Evolutionary conservation across 2,797 vertebrate genomes (phyloP), one percentile per base, ranked within the genome.

Genomic region (Sebastes vulpes): DNA sequence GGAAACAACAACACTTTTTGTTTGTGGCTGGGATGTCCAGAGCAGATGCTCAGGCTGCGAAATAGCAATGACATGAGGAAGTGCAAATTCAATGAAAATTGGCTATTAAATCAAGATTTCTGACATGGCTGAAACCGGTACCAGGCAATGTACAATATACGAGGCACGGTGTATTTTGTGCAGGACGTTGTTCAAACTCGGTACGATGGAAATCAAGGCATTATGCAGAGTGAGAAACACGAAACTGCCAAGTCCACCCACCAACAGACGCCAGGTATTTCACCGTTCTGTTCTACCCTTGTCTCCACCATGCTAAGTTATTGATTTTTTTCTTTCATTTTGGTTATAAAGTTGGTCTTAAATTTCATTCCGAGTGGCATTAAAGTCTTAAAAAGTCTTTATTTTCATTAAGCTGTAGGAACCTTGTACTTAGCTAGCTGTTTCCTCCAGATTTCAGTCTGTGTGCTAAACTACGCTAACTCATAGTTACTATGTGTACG

Each of bases 1-100:
- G 38, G 38, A 42, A 42, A 42, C 38, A 42, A 16, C 38, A 38
- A 42, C 38, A 14, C 38, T 14, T 42, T 56, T 25, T 25, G 9
- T 54, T 20, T 50, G 50, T 16, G 38, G 12, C 5, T 16, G 50
- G 20, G 52, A 25, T 54, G 53, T 25, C 0, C 6, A 54, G 53
- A 54, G 23, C 53, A 54, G 53, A 54, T 21, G 53, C 23, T 21
- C 50, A 3, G 50, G 10, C 20, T 46, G 38, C 38, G 0, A 46
- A 1, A 1, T 46, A 16, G 38, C 16, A 0, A 46, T 1, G 9
- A 21, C 2, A 21, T 11, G 2, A 11, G 20, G 20, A 53, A 53
- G 20, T 53, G 9, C 20, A 21, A 52, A 52, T 52, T 52, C 50
- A 52, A 52, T 52, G 9, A 11, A 52, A 21, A 52, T 21, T 21